Conservation (phyloP, 2,888 invertebrate species). For the Caenorhabditis sp. region DNA sequence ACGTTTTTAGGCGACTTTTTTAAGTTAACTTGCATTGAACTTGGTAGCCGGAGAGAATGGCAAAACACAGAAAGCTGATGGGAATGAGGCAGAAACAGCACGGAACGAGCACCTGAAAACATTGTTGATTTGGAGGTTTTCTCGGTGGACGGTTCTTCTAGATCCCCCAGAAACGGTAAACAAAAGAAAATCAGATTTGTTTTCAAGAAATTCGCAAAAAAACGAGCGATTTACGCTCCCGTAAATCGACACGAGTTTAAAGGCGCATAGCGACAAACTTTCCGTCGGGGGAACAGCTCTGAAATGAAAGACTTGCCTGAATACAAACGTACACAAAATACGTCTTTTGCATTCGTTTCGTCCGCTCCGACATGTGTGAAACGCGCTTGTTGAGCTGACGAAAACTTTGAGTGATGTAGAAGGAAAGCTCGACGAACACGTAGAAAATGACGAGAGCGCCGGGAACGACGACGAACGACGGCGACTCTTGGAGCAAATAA, state of each 20-base stretch:
- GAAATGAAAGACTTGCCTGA: slow-evolving; percentile 17
- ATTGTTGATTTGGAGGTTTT: not conserved
- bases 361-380: slow-evolving; percentile 37
- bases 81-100: slow-evolving; percentile 28
- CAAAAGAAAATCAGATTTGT: not conserved
- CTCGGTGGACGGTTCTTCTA: not conserved
- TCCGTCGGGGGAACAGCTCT: not conserved
- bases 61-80: slow-evolving; percentile 28
- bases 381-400: slow-evolving; percentile 20
- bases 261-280: too few species aligned
- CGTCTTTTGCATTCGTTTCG: slow-evolving; percentile 18
- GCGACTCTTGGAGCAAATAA: slow-evolving; percentile 29
- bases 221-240: too few species aligned
- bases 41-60: slow-evolving; percentile 30
- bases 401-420: slow-evolving; percentile 32
- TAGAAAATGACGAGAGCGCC: slow-evolving; percentile 15
- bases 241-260: too few species aligned
- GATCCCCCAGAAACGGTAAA: not conserved
- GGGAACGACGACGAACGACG: slow-evolving; percentile 22
- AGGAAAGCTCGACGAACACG: slow-evolving; percentile 22
- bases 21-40: slow-evolving; percentile 15
- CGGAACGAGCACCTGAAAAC: slow-evolving; percentile 28
- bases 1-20: not conserved
- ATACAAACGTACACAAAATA: slow-evolving; percentile 34
- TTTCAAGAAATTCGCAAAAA: too few species aligned